Evolutionary conservation across 30 jellyfish, hydroid and myxozoan genomes (phyloP), one percentile per base, ranked within the genome.

Genomic region (Nemopilema nomurai): DNA sequence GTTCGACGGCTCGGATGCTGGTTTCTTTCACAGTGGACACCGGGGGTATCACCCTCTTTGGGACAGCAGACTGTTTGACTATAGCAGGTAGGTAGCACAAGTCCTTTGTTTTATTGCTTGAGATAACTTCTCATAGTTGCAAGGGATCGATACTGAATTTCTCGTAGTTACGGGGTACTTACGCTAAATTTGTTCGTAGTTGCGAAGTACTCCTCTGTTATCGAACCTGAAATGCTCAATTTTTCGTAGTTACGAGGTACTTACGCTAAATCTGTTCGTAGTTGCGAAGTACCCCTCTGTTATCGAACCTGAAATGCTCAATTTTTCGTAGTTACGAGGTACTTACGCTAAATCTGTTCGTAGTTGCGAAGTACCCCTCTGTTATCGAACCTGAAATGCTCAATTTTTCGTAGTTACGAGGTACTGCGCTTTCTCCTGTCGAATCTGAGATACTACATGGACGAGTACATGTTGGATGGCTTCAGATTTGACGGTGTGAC

Each of bases 401-500:
- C n/a, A n/a, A n/a, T n/a, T 41, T 41, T 41, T 78, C 33, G 1
- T 68, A 92, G 98, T 17, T 89, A 96, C 96, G 99, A 95, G 72
- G 99, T 95, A 16, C 85, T 77, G 71, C 96, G 99, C 4, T 95
- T 95, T 74, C 91, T 95, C 62, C 75, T 80, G 0, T 90, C 99
- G 32, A 95, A 95, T 69, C 87, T 95, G 24, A 95, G 99, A 20
- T 90, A 83, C 77, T 95, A 89, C 87, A 84, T 95, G 92, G 97
- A 95, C 50, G 99, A 90, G 74, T 95, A 26, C 66, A 86, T 85
- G 81, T 79, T 95, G 49, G 99, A 95, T 77, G 99, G 99, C 30
- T 95, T 95, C 82, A 85, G 99, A 22, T 95, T 95, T 70, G 99
- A 95, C 52, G 99, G 99, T 62, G 99, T 95, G 28, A 95, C 99